These are phyloP conservation scores for Papilio elwesi DNA, from an alignment of 2,888 invertebrate species.

Conservation along the genomic window DNA sequence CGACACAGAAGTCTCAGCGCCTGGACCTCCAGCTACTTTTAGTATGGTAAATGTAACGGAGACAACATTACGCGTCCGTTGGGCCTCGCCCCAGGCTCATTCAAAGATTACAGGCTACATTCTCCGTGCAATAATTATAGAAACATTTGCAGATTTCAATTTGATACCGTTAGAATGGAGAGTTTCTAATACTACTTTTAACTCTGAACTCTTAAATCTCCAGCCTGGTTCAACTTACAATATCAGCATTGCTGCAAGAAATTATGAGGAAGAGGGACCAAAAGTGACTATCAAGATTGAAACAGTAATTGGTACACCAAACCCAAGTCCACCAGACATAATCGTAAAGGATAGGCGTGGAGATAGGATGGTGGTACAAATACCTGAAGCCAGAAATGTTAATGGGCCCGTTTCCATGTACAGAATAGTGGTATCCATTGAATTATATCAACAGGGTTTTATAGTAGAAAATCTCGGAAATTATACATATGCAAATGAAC, in stretches of 20 bases:
- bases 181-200: constrained; percentile 84
- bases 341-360: constrained; percentile 85
- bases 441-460: constrained; percentile 86
- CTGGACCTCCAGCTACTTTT: constrained; percentile 88
- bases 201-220: constrained; percentile 85
- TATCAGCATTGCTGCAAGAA: constrained; percentile 88
- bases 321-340: constrained; percentile 89
- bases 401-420: constrained; percentile 92
- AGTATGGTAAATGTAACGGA: constrained; percentile 85
- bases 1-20: constrained; percentile 85
- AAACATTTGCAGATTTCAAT: constrained; percentile 83
- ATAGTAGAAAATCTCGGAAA: constrained; percentile 85
- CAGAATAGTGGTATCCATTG: constrained; percentile 89
- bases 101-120: constrained; percentile 82
- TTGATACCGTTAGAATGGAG: constrained; percentile 82
- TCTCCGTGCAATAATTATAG: constrained; percentile 80
- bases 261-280: constrained; percentile 85
- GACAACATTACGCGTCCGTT: constrained; percentile 84
- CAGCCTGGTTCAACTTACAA: constrained; percentile 91
- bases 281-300: constrained; percentile 83
- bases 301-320: constrained; percentile 89
- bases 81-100: constrained; percentile 84
- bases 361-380: constrained; percentile 86
- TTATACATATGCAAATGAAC: constrained; percentile 86
- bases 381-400: constrained; percentile 88